Conservation (phyloP, 2,888 invertebrate genomes). For the Aquatica leii region DNA sequence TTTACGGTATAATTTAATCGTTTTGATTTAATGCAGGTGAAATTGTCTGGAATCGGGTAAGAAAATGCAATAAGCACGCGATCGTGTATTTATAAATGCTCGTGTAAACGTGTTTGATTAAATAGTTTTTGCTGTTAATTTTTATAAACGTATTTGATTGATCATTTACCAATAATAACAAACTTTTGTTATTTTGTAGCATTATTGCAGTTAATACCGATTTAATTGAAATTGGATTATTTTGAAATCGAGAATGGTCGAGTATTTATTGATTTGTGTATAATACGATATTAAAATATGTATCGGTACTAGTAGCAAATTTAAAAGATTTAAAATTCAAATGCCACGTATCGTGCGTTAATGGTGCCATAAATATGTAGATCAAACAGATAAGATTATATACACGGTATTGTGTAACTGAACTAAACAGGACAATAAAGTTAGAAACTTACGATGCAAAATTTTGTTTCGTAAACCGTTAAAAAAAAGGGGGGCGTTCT, state of each 20-base stretch:
- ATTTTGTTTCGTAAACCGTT: not conserved
- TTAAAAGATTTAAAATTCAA: constrained; percentile 59
- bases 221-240: constrained; percentile 5
- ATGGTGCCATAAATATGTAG: constrained; percentile 60
- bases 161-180: not conserved
- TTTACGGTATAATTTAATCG: constrained; percentile 20
- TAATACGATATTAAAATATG: constrained; percentile 50
- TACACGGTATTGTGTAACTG: constrained; percentile 50
- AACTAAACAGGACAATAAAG: constrained; percentile 45
- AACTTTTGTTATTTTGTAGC: constrained; percentile 17
- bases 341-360: constrained; percentile 58
- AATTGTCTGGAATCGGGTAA: constrained; percentile 31
- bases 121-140: constrained; percentile 26
- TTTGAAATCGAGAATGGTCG: not conserved
- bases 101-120: constrained; percentile 21
- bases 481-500: too few relatives aligned
- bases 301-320: constrained; percentile 46
- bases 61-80: constrained; percentile 20
- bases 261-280: not conserved
- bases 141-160: constrained; percentile 10
- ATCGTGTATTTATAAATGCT: constrained; percentile 30
- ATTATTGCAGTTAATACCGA: constrained; percentile 15
- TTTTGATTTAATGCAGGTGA: constrained; percentile 32
- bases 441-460: not conserved
- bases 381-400: constrained; percentile 55